These are phyloP conservation scores for Hestina assimilis DNA, from an alignment of 1,140 invertebrate species.

Conservation along the genomic window DNA sequence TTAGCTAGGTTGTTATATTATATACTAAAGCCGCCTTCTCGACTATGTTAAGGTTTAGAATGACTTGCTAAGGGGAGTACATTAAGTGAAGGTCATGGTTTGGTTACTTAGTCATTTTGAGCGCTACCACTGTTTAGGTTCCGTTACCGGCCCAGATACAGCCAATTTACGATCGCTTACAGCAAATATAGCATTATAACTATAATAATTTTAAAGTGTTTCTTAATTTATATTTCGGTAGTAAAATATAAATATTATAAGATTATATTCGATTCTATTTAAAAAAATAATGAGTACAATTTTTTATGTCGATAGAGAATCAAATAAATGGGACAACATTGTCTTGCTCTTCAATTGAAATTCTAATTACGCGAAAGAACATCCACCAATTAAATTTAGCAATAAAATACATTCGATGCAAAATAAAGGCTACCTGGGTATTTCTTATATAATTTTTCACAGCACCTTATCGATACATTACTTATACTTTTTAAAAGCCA, in stretches of 20 bases:
- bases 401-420: too few relatives aligned
- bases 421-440: too few relatives aligned
- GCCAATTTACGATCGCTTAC: conserved; percentile 25
- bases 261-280: too few relatives aligned
- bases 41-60: conserved; percentile 12
- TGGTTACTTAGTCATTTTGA: conserved; percentile 49
- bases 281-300: too few relatives aligned
- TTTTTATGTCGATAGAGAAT: too few relatives aligned
- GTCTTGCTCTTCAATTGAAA: too few relatives aligned
- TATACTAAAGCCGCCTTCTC: background rate
- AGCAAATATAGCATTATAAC: conserved; percentile 14
- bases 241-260: background rate
- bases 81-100: conserved; percentile 53
- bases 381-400: too few relatives aligned
- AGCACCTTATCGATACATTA: too few relatives aligned
- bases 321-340: too few relatives aligned
- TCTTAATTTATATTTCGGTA: background rate
- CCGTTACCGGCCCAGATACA: conserved; percentile 70
- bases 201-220: conserved; percentile 9
- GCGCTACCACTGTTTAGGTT: conserved; percentile 59
- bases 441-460: too few relatives aligned
- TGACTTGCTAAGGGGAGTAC: conserved; percentile 36
- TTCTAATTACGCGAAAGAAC: too few relatives aligned
- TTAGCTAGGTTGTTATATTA: background rate
- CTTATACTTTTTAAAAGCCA: too few relatives aligned